These are phyloP conservation scores for Metaphire vulgaris DNA, from an alignment of 1,140 invertebrate genomes.

Conservation along the genomic window DNA sequence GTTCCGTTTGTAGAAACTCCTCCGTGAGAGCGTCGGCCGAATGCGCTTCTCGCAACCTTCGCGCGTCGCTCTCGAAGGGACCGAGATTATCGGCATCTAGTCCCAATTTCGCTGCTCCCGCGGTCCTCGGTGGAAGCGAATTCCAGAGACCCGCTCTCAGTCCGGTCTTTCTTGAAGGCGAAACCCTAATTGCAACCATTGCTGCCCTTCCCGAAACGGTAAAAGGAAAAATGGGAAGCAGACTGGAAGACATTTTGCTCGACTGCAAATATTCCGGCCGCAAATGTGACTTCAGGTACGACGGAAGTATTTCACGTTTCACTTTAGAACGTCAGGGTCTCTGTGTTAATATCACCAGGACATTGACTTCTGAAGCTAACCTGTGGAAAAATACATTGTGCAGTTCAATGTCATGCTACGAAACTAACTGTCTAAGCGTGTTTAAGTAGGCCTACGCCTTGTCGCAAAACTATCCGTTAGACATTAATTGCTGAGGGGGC, in stretches of 20 bases:
- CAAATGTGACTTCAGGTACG: conserved; percentile 13
- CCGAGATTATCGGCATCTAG: neutral
- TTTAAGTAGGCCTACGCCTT: no score
- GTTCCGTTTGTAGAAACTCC: neutral
- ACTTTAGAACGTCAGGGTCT: no score
- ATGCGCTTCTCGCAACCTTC: neutral
- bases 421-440: no score
- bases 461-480: no score
- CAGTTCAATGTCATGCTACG: no score
- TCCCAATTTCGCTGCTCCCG: neutral
- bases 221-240: neutral
- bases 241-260: conserved; percentile 14
- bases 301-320: neutral
- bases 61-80: no score
- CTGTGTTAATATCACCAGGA: no score
- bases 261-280: conserved; percentile 12
- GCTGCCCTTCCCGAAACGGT: neutral
- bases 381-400: no score
- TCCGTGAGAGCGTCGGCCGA: neutral
- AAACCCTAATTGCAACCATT: neutral
- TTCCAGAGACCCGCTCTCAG: neutral
- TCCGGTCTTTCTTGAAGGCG: neutral
- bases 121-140: neutral
- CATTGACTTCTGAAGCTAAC: no score
- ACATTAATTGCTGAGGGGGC: no score